A percentile compares a stretch with the other conserved stretches of the same genome.
Conservation (phyloP, 2,797 vertebrate genomes). For the Chlorospingus semifuscus region DNA sequence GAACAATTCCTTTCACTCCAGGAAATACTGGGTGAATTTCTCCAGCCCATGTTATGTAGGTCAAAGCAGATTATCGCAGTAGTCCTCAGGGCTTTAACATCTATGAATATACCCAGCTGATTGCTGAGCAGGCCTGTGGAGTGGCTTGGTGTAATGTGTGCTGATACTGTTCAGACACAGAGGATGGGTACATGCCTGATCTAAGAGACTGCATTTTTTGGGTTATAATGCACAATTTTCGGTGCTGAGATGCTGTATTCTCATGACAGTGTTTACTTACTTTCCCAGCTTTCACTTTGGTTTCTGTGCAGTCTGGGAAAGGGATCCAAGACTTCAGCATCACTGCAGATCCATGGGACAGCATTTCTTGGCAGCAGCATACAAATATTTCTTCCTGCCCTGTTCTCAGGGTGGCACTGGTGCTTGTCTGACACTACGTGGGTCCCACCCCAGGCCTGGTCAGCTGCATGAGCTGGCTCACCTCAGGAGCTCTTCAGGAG, state of each 20-base stretch:
- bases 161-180: background rate
- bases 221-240: background rate
- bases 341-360: background rate
- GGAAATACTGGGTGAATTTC: slow-evolving; percentile 50
- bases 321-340: background rate
- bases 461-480: background rate
- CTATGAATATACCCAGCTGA: slow-evolving; percentile 52
- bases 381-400: background rate
- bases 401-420: background rate
- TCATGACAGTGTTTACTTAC: background rate
- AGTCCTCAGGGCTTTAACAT: slow-evolving; percentile 43
- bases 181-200: background rate
- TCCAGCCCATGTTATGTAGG: slow-evolving; percentile 52
- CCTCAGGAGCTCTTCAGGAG: background rate
- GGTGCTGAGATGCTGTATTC: background rate
- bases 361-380: background rate
- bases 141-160: background rate
- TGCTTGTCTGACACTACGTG: background rate
- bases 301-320: background rate
- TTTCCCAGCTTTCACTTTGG: background rate
- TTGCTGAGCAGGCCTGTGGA: slow-evolving; percentile 10
- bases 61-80: slow-evolving; percentile 36
- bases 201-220: background rate
- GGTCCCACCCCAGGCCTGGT: background rate
- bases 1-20: slow-evolving; percentile 46